Evolutionary conservation across 2,888 invertebrate species (phyloP), one percentile per base, ranked within the genome.

Genomic region (Parnassius apollo): DNA sequence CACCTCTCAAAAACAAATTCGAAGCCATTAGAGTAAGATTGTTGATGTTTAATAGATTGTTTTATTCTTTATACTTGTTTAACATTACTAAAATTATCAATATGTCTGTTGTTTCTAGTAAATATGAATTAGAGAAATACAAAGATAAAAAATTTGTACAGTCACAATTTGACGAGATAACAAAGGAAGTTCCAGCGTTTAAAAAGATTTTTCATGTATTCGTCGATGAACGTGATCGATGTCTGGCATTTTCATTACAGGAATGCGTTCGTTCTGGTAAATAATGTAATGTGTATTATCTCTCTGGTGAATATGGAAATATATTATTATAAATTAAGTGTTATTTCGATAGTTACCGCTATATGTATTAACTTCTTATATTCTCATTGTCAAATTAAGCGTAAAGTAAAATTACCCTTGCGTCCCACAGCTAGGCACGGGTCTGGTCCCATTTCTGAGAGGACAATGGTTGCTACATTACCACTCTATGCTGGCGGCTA

Each of bases 171-270:
- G 86, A 89, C 59, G 90, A 90, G 68, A 91, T 91, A 49, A 88
- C 80, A 1, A 80, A 76, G 65, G 89, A 89, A 65, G 91, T 89
- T 48, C 91, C 91, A 1, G 91, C 91, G 4, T 91, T 91, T 69
- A 89, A 83, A 71, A 91, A 91, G 71, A 90, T 91, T 72, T 91
- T 91, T 68, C 88, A 89, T 67, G 91, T 91, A 61, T 90, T 91
- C 67, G 91, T 91, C 18, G 90, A 91, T 66, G 91, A 91, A 72
- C 84, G 91, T 42, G 91, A 91, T 69, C 86, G 81, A 66, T 91
- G 91, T 72, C 82, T 91, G 11, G 90, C 91, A 18, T 91, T 83
- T 73, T 91, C 91, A 0, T 70, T 91, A 66, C 91, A 91, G 71
- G 89, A 91, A 69, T 89, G 89, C 79, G 88, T 90, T 65, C 84